A percentile compares a stretch with the other conserved stretches of the same genome.
Evolutionary conservation across 2,113 vertebrate genomes (phyloP).

Genomic region (Bothrops jararaca): DNA sequence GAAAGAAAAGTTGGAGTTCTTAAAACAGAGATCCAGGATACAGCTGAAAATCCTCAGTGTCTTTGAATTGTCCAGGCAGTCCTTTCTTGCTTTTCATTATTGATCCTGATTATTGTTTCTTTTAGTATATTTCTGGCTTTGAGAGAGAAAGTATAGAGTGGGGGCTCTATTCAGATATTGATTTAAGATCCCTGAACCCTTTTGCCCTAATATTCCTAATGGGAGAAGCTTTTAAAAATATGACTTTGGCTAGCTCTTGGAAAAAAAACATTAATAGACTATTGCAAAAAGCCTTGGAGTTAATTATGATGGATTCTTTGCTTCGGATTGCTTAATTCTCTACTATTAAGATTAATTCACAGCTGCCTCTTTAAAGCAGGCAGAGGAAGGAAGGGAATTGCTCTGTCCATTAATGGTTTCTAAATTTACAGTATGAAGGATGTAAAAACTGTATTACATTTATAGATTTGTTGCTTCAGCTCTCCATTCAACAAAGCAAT

Average conservation of each 20-base stretch:
- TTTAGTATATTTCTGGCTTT: slow-evolving; percentile 8
- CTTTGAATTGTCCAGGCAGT: background rate
- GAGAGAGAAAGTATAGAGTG: background rate
- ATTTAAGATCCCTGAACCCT: slow-evolving; percentile 22
- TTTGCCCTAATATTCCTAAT: slow-evolving; percentile 9
- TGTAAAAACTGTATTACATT: background rate
- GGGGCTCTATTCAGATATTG: background rate
- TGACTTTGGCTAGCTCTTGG: slow-evolving; percentile 15
- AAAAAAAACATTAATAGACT: slow-evolving; percentile 30
- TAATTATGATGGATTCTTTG: slow-evolving; percentile 32
- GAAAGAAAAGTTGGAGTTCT: background rate
- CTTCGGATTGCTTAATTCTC: slow-evolving; percentile 18
- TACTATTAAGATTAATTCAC: slow-evolving; percentile 30
- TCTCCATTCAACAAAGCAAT: background rate
- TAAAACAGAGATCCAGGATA: background rate
- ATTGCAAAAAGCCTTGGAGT: slow-evolving; percentile 12
- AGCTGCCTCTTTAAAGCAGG: slow-evolving; percentile 15
- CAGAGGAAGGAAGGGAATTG: slow-evolving; percentile 12
- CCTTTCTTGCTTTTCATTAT: background rate
- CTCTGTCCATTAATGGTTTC: background rate
- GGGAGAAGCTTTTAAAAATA: slow-evolving; percentile 34
- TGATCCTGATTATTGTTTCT: background rate
- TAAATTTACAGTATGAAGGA: background rate
- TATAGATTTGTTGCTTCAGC: background rate
- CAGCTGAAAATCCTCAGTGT: background rate